A percentile compares a stretch with the other conserved stretches of the same genome.
Evolutionary conservation across 2,888 invertebrate species (phyloP).

Genomic region (Electrophaes corylata): DNA sequence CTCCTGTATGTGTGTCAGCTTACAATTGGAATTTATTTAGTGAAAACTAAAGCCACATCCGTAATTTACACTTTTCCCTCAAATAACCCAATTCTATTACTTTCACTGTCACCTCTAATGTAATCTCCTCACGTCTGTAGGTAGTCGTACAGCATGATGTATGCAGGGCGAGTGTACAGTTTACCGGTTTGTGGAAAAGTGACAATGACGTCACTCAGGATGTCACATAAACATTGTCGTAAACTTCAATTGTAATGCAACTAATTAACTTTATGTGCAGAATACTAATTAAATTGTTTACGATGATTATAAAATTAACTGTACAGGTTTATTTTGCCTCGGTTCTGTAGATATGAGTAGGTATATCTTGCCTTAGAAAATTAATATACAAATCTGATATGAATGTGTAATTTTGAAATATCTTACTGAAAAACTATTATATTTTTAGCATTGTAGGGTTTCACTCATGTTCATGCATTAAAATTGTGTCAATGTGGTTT

Average conservation of each 20-base stretch:
- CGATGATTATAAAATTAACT: slow-evolving; percentile 12
- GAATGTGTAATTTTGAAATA: too few relatives aligned
- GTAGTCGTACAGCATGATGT: not conserved
- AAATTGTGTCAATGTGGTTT: too few relatives aligned
- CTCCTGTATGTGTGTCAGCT: too few relatives aligned
- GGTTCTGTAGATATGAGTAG: not conserved
- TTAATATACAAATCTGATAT: not conserved
- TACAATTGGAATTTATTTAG: not conserved
- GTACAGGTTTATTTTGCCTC: not conserved
- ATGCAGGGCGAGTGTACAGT: slow-evolving; percentile 5
- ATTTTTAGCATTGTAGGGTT: too few relatives aligned
- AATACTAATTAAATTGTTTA: slow-evolving; percentile 15
- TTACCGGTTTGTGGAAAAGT: slow-evolving; percentile 24
- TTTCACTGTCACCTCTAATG: slow-evolving; percentile 31
- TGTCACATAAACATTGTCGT: slow-evolving; percentile 18
- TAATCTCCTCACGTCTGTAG: slow-evolving; percentile 11
- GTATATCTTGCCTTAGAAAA: not conserved
- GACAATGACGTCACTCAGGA: slow-evolving; percentile 18
- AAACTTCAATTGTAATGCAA: slow-evolving; percentile 6
- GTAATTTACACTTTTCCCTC: slow-evolving; percentile 17
- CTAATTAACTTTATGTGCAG: slow-evolving; percentile 7
- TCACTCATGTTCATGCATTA: too few relatives aligned
- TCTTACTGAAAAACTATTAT: too few relatives aligned
- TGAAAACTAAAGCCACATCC: slow-evolving; percentile 8
- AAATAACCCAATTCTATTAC: slow-evolving; percentile 22